Evolutionary conservation across 53 echinoderm and acorn worm species (phyloP).

Genomic region (Echinarachnius parma): DNA sequence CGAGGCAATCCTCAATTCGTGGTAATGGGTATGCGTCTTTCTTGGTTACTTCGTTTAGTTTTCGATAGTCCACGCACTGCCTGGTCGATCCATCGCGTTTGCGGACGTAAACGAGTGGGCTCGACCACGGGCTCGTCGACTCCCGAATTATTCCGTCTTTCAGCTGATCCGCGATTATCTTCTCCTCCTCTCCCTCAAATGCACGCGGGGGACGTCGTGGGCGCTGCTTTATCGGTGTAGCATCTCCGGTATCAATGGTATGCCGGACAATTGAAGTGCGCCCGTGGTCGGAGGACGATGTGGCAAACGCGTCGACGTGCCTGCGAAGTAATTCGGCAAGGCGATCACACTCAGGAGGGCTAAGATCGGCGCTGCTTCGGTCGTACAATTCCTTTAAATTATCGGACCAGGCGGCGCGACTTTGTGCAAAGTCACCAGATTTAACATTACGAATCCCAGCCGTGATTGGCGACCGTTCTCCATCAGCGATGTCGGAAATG

Average conservation of each 20-base stretch:
- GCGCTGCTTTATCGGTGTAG: constrained; percentile 45
- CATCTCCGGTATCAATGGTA: constrained; percentile 53
- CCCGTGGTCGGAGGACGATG: constrained; percentile 47
- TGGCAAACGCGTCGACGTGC: constrained; percentile 27
- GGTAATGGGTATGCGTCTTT: constrained; percentile 58
- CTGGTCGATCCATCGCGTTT: constrained; percentile 53
- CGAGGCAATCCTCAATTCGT: constrained; percentile 54
- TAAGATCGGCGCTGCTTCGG: neutral
- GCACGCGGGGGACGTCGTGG: constrained; percentile 50
- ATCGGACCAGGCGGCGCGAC: constrained; percentile 52
- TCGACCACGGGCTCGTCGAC: constrained; percentile 57
- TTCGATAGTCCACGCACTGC: constrained; percentile 60
- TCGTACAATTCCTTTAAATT: constrained; percentile 25
- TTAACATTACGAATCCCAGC: no score
- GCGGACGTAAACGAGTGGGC: constrained; percentile 48
- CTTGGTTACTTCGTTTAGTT: constrained; percentile 52
- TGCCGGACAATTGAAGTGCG: constrained; percentile 47
- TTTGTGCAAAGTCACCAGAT: no score
- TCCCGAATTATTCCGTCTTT: constrained; percentile 52
- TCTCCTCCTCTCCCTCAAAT: constrained; percentile 56
- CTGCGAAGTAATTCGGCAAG: neutral
- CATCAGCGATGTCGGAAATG: neutral
- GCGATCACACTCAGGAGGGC: neutral
- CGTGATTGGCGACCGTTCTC: no score
- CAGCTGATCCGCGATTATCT: constrained; percentile 41